Conservation (phyloP, 2,888 invertebrate species). For the Morpho achilles region DNA sequence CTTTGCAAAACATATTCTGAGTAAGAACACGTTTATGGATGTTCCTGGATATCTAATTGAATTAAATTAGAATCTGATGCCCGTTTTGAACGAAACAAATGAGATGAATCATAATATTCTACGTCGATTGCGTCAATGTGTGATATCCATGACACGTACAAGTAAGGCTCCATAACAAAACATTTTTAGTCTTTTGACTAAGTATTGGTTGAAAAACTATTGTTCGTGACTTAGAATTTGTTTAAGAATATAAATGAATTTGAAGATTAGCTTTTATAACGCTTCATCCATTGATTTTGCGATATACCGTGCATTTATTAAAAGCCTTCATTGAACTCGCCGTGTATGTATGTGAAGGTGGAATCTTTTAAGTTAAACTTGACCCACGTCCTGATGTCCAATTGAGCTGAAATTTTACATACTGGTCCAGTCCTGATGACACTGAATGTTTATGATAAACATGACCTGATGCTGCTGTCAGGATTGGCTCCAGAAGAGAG, state of each 20-base stretch:
- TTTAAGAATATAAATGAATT: not conserved
- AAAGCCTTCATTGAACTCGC: too few species aligned
- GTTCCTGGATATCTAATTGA: slow-evolving; percentile 63
- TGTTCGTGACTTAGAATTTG: not conserved
- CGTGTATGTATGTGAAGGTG: too few species aligned
- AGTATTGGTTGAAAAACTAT: slow-evolving; percentile 28
- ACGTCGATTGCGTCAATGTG: slow-evolving; percentile 60
- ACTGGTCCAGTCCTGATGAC: too few species aligned
- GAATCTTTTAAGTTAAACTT: too few species aligned
- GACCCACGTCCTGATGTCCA: too few species aligned
- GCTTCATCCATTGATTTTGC: slow-evolving; percentile 59
- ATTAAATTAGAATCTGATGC: slow-evolving; percentile 66
- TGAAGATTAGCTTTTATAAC: slow-evolving; percentile 48
- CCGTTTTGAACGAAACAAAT: slow-evolving; percentile 55
- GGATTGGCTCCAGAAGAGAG: too few species aligned
- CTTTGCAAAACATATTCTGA: slow-evolving; percentile 37
- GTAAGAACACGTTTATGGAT: slow-evolving; percentile 49
- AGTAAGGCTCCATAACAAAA: slow-evolving; percentile 13
- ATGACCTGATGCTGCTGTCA: too few species aligned
- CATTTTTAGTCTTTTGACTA: slow-evolving; percentile 38
- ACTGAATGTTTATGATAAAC: too few species aligned
- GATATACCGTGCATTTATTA: slow-evolving; percentile 55
- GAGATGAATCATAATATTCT: slow-evolving; percentile 65
- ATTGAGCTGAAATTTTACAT: too few species aligned
- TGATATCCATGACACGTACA: slow-evolving; percentile 36